Conservation (phyloP, 2,797 vertebrate genomes). For the Sebastes glaucus region DNA sequence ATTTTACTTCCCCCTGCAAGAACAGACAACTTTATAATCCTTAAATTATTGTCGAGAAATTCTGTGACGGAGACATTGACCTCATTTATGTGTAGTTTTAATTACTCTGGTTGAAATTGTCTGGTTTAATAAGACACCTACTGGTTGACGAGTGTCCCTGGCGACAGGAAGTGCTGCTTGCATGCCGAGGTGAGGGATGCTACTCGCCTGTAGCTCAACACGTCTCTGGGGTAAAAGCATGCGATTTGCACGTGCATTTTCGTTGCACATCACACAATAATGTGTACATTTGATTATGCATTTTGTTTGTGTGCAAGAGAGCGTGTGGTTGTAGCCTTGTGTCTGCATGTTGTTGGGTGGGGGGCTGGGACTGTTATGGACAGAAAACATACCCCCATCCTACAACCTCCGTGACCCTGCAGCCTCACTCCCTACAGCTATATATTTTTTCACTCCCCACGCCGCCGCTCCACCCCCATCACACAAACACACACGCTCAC, state of each 20-base stretch:
- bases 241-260: slow-evolving; percentile 28
- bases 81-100: slow-evolving; percentile 39
- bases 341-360: slow-evolving; percentile 39
- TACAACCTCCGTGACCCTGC: slow-evolving; percentile 72
- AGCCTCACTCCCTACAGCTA: slow-evolving; percentile 76
- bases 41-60: slow-evolving; percentile 3
- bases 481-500: slow-evolving; percentile 43
- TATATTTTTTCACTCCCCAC: slow-evolving; percentile 58
- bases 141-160: slow-evolving; percentile 10
- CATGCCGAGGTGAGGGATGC: background rate
- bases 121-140: slow-evolving; percentile 28
- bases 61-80: background rate
- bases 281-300: slow-evolving; percentile 11
- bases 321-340: slow-evolving; percentile 14
- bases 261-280: slow-evolving; percentile 20
- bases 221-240: slow-evolving; percentile 22
- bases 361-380: slow-evolving; percentile 67
- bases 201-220: slow-evolving; percentile 18
- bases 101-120: slow-evolving; percentile 37
- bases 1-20: slow-evolving; percentile 26
- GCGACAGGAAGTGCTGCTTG: slow-evolving; percentile 11
- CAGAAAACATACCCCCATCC: slow-evolving; percentile 80
- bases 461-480: slow-evolving; percentile 29
- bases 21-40: slow-evolving; percentile 18
- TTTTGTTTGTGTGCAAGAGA: slow-evolving; percentile 10